These are phyloP conservation scores for Halictus quadricinctus DNA, from an alignment of 2,888 invertebrate genomes.

Conservation along the genomic window DNA sequence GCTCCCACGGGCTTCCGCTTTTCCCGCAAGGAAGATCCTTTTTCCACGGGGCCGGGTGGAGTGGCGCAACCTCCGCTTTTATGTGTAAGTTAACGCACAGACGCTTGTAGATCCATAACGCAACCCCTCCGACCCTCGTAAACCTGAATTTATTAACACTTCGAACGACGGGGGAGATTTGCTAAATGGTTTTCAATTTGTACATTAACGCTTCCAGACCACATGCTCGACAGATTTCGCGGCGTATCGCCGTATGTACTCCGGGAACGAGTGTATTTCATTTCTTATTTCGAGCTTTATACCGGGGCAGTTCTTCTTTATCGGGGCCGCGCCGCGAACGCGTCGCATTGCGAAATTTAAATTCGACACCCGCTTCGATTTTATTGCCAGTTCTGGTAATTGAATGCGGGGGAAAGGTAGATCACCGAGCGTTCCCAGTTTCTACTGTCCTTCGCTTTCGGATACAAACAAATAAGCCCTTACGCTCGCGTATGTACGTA, in stretches of 20 bases:
- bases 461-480: background rate
- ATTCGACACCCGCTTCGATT: constrained; percentile 46
- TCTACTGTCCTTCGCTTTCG: background rate
- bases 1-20: constrained; percentile 25
- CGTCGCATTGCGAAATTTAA: constrained; percentile 59
- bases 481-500: background rate
- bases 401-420: constrained; percentile 43
- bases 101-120: constrained; percentile 74
- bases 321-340: constrained; percentile 27
- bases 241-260: constrained; percentile 64
- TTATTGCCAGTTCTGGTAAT: constrained; percentile 54
- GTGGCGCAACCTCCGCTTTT: constrained; percentile 49
- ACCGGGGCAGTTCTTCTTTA: constrained; percentile 56
- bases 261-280: constrained; percentile 53
- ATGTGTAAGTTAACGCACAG: constrained; percentile 58
- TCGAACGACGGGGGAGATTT: constrained; percentile 78
- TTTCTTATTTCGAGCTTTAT: constrained; percentile 55
- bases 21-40: constrained; percentile 39
- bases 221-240: constrained; percentile 69
- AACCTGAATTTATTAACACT: constrained; percentile 82
- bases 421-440: constrained; percentile 15
- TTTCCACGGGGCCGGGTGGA: constrained; percentile 47
- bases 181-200: constrained; percentile 83
- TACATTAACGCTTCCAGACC: constrained; percentile 75
- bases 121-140: constrained; percentile 77